phyloP scores from a whole-genome alignment of 2,113 vertebrate species.

The Semicossyphus pulcher region DNA sequence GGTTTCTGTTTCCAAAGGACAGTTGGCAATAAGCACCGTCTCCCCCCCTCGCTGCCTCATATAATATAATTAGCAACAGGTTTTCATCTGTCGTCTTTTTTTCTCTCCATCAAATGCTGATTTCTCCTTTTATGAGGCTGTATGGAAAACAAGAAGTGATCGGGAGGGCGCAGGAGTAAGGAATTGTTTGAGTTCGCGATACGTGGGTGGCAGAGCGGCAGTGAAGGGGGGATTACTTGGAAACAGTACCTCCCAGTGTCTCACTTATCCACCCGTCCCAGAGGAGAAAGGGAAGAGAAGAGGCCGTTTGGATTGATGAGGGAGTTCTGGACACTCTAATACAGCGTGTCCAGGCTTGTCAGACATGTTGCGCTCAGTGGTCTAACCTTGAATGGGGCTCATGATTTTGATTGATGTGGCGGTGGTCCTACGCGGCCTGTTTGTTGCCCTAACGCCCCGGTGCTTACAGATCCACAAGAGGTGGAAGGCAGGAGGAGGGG shows the following conservation, averaged over 20 bases:
- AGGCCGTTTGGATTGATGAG: conserved; percentile 64
- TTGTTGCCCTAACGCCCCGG: conserved; percentile 63
- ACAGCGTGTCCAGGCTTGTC: conserved; percentile 67
- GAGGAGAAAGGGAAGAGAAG: conserved; percentile 26
- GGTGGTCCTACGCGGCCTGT: conserved; percentile 39
- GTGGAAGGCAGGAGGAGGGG: conserved; percentile 5
- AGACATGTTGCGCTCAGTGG: conserved; percentile 72
- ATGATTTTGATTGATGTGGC: conserved; percentile 79
- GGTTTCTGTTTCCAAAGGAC: conserved; percentile 65
- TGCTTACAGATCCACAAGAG: conserved; percentile 52
- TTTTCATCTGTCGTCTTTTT: conserved; percentile 41
- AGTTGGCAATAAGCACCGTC: conserved; percentile 46
- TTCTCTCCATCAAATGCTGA: conserved; percentile 34
- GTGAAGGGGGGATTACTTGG: conserved; percentile 24
- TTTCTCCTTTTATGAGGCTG: conserved; percentile 33
- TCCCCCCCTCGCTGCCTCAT: conserved; percentile 26
- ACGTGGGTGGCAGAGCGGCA: conserved; percentile 25
- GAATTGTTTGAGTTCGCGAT: conserved; percentile 34
- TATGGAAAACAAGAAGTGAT: conserved; percentile 16
- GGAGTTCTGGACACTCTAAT: conserved; percentile 58
- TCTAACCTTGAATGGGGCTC: conserved; percentile 66
- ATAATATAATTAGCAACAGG: conserved; percentile 73
- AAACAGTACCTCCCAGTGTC: conserved; percentile 38
- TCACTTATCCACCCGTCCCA: conserved; percentile 19
- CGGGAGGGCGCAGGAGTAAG: conserved; percentile 24